Conservation (phyloP, 1,140 invertebrate genomes). For the Drosophila hydei region DNA sequence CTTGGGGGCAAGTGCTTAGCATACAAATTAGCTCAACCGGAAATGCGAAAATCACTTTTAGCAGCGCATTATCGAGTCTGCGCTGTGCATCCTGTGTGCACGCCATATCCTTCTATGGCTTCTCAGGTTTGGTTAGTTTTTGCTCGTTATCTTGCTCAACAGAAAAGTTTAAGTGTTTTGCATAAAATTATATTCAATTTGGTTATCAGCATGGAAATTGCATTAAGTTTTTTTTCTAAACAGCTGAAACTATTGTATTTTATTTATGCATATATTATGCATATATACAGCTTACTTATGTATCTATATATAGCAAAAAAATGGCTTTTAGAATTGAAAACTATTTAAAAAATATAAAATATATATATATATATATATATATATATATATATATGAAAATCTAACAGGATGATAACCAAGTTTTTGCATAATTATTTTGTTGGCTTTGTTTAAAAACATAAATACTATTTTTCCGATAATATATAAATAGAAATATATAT, state of each 20-base stretch:
- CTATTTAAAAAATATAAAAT: too few species aligned
- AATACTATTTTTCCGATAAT: too few species aligned
- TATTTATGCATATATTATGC: neutral
- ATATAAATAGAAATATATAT: too few species aligned
- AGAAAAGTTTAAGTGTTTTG: conserved; percentile 8
- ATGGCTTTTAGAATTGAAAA: too few species aligned
- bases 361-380: too few species aligned
- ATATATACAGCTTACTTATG: too few species aligned
- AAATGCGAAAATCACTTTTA: conserved; percentile 80
- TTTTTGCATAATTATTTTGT: too few species aligned
- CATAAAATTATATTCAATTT: conserved; percentile 11
- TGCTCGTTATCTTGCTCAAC: conserved; percentile 4
- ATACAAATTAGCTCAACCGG: conserved; percentile 77
- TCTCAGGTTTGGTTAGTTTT: conserved; percentile 3
- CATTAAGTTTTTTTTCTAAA: conserved; percentile 43
- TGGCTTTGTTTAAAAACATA: too few species aligned
- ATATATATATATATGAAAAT: too few species aligned
- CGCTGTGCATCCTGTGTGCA: conserved; percentile 12
- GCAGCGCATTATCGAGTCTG: conserved; percentile 70
- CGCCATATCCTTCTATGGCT: conserved; percentile 4
- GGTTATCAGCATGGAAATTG: conserved; percentile 53
- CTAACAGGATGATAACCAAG: too few species aligned
- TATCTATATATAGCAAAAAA: too few species aligned
- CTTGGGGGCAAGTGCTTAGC: conserved; percentile 65
- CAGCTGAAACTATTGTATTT: neutral